These are phyloP conservation scores for Sipha maydis DNA, from an alignment of 2,888 invertebrate species.

Conservation along the genomic window DNA sequence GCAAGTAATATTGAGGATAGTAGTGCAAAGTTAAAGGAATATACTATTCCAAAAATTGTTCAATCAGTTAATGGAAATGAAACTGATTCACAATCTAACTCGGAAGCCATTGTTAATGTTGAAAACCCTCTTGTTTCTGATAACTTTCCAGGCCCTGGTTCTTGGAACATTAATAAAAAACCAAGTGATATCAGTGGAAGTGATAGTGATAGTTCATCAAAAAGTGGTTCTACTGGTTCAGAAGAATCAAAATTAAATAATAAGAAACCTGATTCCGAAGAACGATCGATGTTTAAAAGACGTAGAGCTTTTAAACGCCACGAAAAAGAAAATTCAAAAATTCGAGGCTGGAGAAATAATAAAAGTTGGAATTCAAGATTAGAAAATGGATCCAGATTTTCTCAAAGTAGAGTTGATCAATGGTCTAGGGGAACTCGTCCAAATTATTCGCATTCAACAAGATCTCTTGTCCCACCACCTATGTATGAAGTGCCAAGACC, in stretches of 20 bases:
- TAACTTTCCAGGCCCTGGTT: not conserved
- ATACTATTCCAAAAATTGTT: conserved; percentile 35
- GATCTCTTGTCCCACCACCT: conserved; percentile 60
- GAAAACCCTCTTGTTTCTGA: conserved; percentile 10
- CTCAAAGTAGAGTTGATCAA: conserved; percentile 50
- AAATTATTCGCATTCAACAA: conserved; percentile 56
- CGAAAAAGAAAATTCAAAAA: conserved; percentile 53
- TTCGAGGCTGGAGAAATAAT: conserved; percentile 46
- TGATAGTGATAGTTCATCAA: conserved; percentile 58
- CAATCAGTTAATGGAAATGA: conserved; percentile 30
- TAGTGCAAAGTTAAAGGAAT: conserved; percentile 34
- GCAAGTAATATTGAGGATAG: conserved; percentile 74
- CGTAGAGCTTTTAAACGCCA: conserved; percentile 40
- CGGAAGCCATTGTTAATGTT: not conserved
- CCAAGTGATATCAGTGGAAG: conserved; percentile 47
- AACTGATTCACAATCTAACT: conserved; percentile 23
- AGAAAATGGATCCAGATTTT: conserved; percentile 46
- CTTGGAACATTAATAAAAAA: conserved; percentile 45
- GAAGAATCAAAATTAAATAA: conserved; percentile 34
- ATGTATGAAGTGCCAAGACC: conserved; percentile 52
- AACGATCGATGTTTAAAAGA: conserved; percentile 34
- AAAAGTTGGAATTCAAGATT: conserved; percentile 58
- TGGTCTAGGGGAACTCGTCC: conserved; percentile 58
- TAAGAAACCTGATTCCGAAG: conserved; percentile 37
- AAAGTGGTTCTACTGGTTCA: conserved; percentile 54